phyloP scores from a whole-genome alignment of 2,797 vertebrate genomes.

The Hydrolagus colliei region DNA sequence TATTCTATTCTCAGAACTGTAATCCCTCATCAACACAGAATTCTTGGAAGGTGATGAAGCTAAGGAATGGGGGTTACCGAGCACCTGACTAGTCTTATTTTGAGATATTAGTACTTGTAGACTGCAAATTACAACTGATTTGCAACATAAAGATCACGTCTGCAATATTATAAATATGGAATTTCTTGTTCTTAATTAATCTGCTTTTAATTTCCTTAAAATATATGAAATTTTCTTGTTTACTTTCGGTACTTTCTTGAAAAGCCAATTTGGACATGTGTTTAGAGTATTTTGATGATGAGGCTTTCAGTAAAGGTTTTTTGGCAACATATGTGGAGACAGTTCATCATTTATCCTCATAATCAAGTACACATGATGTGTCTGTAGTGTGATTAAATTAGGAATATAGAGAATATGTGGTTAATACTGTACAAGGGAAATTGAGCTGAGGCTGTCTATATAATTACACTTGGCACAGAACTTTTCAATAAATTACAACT shows the following conservation, averaged over 20 bases:
- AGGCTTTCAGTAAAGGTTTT: neutral
- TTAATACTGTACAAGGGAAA: neutral
- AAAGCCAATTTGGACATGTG: neutral
- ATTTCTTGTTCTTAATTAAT: neutral
- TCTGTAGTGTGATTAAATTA: neutral
- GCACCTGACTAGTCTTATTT: neutral
- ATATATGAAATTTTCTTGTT: neutral
- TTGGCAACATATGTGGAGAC: neutral
- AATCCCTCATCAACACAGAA: neutral
- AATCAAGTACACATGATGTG: neutral
- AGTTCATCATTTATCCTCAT: neutral
- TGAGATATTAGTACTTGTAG: neutral
- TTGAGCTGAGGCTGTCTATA: neutral
- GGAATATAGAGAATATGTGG: neutral
- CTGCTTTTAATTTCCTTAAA: neutral
- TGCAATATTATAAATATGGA: neutral
- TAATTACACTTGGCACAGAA: slow-evolving; percentile 1
- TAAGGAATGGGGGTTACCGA: neutral
- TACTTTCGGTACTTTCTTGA: neutral
- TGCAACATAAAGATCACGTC: neutral
- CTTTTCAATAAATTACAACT: neutral
- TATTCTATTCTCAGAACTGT: neutral
- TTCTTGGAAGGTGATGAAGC: neutral
- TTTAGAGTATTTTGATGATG: neutral
- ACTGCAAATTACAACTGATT: neutral